Conservation (phyloP, 1,140 invertebrate species). For the Drosophila sp. region DNA sequence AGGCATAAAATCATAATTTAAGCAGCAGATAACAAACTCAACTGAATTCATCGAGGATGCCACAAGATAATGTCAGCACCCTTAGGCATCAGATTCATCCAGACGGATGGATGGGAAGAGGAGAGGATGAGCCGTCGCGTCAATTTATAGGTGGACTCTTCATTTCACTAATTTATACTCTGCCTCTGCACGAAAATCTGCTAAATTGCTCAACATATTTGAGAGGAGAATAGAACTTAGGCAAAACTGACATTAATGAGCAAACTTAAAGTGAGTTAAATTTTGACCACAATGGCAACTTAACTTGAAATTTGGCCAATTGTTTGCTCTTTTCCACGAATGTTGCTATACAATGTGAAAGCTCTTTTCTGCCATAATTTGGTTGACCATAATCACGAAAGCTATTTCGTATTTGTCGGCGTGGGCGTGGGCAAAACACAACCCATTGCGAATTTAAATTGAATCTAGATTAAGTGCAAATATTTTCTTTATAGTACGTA, state of each 20-base stretch:
- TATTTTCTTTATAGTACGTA: not conserved
- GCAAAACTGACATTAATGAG: not conserved
- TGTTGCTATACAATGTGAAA: slow-evolving; percentile 15
- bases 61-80: not conserved
- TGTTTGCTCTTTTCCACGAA: not conserved
- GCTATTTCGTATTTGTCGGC: slow-evolving; percentile 5
- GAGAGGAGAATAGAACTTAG: not conserved
- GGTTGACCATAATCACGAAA: slow-evolving; percentile 39
- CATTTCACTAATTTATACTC: not conserved
- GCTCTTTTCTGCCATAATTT: slow-evolving; percentile 9
- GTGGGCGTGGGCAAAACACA: not conserved
- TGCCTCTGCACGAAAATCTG: not conserved
- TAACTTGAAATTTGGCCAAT: not conserved
- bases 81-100: not conserved
- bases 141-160: not conserved
- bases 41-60: not conserved
- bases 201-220: not conserved
- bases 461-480: not conserved
- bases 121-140: not conserved
- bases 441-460: not conserved
- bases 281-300: not conserved
- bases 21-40: slow-evolving; percentile 12
- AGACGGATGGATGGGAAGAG: not conserved
- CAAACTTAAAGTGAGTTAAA: slow-evolving; percentile 1
- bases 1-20: slow-evolving; percentile 9